A percentile compares a stretch with the other conserved stretches of the same genome.
These are phyloP conservation scores for Trachops cirrhosus DNA, from an alignment of 2,797 vertebrate species.

Conservation along the genomic window DNA sequence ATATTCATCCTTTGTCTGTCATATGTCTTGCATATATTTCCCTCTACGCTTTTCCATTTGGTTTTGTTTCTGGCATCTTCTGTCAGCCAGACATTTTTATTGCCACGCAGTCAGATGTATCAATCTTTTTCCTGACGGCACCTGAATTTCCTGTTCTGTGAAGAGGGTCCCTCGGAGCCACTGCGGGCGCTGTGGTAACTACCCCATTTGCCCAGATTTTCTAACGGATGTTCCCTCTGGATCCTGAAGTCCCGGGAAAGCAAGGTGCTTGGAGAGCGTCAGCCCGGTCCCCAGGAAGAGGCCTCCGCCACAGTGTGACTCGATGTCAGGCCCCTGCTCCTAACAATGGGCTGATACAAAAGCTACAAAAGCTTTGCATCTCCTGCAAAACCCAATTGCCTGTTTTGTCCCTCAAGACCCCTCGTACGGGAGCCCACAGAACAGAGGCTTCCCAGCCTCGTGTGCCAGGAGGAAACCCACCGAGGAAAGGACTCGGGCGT, in stretches of 20 bases:
- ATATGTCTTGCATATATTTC: neutral
- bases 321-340: neutral
- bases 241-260: neutral
- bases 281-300: fast-evolving
- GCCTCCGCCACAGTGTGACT: fast-evolving
- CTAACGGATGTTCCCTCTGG: neutral
- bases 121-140: neutral
- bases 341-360: neutral
- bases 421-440: neutral
- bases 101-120: neutral
- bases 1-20: neutral
- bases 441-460: neutral
- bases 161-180: neutral
- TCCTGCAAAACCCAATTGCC: neutral
- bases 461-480: neutral
- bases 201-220: neutral
- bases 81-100: neutral
- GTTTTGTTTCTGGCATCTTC: neutral
- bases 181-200: neutral
- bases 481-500: neutral
- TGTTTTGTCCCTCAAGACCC: neutral
- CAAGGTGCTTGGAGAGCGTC: neutral
- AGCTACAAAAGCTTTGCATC: neutral
- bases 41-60: neutral
- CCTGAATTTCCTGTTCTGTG: neutral